Percentiles rank a stretch among this genome's conserved stretches.
phyloP scores from a whole-genome alignment of 2,113 vertebrate species.

The Empidonax alnorum region DNA sequence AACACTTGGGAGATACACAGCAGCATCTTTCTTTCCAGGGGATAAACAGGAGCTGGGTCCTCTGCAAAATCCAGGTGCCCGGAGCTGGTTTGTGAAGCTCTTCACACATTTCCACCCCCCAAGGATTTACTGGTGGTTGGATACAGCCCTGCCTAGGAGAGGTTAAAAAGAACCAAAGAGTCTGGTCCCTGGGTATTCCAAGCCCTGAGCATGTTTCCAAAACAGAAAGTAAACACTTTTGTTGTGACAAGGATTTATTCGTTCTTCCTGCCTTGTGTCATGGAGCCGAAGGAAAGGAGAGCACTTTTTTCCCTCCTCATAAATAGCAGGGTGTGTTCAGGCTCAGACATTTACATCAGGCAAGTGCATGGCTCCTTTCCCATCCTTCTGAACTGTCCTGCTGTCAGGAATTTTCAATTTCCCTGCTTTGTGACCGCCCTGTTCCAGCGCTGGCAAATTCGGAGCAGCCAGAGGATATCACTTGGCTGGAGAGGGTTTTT shows the following conservation, averaged over 20 bases:
- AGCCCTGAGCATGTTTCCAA: slow-evolving; percentile 17
- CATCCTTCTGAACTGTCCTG: neutral
- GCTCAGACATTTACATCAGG: neutral
- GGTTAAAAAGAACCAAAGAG: neutral
- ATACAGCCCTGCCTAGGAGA: neutral
- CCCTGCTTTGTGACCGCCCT: neutral
- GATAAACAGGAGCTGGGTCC: neutral
- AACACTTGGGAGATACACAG: neutral
- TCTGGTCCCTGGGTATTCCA: neutral
- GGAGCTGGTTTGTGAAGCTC: neutral
- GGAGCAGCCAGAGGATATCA: neutral
- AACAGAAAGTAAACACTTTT: slow-evolving; percentile 37
- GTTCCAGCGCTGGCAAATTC: neutral
- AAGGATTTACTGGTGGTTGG: neutral
- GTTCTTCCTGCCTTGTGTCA: neutral
- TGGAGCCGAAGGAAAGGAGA: neutral
- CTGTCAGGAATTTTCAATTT: neutral
- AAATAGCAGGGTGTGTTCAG: slow-evolving; percentile 40
- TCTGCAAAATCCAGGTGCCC: neutral
- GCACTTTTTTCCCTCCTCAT: neutral
- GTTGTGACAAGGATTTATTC: neutral
- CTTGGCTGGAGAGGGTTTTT: rapidly evolving
- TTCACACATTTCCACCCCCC: neutral
- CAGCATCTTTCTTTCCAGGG: neutral
- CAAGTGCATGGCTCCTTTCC: slow-evolving; percentile 35